Base-by-base conservation (phyloP, 1,140 invertebrate genomes). In the Pantala flavescens region DNA sequence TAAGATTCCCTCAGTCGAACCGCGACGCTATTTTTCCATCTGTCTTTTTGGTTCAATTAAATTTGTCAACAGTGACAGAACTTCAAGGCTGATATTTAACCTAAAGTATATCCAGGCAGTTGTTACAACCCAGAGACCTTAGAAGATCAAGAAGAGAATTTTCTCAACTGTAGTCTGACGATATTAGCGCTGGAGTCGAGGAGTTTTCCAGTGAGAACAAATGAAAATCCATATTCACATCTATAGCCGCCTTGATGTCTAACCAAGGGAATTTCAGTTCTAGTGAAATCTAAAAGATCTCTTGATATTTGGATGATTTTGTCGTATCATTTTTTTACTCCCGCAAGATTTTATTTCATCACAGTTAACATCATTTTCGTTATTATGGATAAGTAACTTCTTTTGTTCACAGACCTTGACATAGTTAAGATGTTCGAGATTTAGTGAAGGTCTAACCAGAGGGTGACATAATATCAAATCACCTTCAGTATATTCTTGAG, bases 1-100 rank as follows among this genome's bases (percentile, higher is more conserved):
- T 1, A 21, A 7, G 49, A 63, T 19, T 21, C 49, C 49, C 3
- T 63, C 49, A 63, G 12, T 63, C n/a, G 12, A 63, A 12, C 49
- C 49, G 49, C 49, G 49, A 63, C 3, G 49, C 12, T 63, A 63
- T 63, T 63, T 63, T 63, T 16, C 49, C 49, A 63, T 63, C n/a
- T 63, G 12, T 3, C 49, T 19, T 5, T 14, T 63, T 63, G 16
- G n/a, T 63, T 63, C 49, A 63, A 63, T 63, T 63, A 63, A 63
- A 63, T 63, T 63, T 63, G 49, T 63, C 12, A 63, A 5, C 3
- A 63, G 49, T 63, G 49, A 63, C 49, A 63, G 3, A 63, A 63
- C 49, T 63, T 63, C 49, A 63, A 63, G 49, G 49, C 49, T 63
- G 49, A 63, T 63, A 63, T 63, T 63, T 63, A 63, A 63, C 49